Base-by-base conservation (phyloP, 2,113 vertebrate genomes). In the Bagarius yarrelli region DNA sequence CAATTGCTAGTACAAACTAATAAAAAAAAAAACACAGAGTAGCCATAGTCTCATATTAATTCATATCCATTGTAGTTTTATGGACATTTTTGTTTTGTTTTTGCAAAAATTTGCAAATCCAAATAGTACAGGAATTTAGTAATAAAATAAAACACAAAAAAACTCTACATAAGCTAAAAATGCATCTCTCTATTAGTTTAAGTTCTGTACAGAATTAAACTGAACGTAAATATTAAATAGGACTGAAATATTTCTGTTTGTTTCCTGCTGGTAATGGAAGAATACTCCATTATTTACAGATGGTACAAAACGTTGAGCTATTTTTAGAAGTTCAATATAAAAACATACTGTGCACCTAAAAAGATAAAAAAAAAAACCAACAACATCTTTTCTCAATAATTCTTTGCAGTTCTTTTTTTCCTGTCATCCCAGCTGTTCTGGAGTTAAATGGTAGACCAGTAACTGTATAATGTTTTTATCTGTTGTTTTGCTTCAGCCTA, bases 1-100 rank as follows among this genome's bases (percentile, higher is more conserved):
- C 21, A 84, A 78, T 79, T 84, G 36, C 85, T 66, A 83, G 83
- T 79, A 52, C 78, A 80, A n/a, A 15, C 25, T 59, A 21, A 0
- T 18, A 9, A 25, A 18, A 25, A 25, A 14, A n/a, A n/a, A 44
- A 70, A 27, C 25, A 15, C 15, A 12, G 21, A 69, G 64, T 44
- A n/a, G 36, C 36, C 23, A 50, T 15, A 47, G n/a, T 47, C 5
- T 50, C 16, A 27, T 40, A 21, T 44, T 1, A 79, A 16, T 69
- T n/a, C 64, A 67, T 12, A 44, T 63, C 30, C 15, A 36, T 8
- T 14, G 19, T 56, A 69, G 21, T 69, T 69, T 56, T 25, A 23
- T 15, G 53, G 18, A 47, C 8, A 30, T 23, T 69, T 69, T 19
- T 71, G 13, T 19, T 30, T n/a, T n/a, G n/a, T n/a, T n/a, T n/a